These are phyloP conservation scores for Notocelia uddmanniana DNA, from an alignment of 2,888 invertebrate genomes.

Conservation along the genomic window DNA sequence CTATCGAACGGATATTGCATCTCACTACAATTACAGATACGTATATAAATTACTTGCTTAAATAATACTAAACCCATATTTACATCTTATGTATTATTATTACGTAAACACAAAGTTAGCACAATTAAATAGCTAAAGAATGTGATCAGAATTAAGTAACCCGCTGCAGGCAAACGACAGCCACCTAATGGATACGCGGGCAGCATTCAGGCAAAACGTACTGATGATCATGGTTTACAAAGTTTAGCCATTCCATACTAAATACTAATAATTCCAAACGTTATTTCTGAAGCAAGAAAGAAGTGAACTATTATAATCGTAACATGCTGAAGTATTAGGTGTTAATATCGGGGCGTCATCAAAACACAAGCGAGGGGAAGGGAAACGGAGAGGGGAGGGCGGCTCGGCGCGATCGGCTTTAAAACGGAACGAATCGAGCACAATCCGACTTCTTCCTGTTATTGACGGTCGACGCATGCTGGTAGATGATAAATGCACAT, in stretches of 20 bases:
- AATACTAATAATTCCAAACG: conserved; percentile 47
- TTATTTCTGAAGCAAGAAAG: conserved; percentile 69
- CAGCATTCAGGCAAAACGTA: conserved; percentile 1
- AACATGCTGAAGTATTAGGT: conserved; percentile 63
- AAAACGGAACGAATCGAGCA: conserved; percentile 59
- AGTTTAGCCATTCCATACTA: conserved; percentile 37
- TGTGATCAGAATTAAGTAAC: neutral
- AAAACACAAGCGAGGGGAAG: conserved; percentile 59
- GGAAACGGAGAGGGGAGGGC: conserved; percentile 57
- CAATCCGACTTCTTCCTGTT: conserved; percentile 69
- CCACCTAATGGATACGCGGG: neutral
- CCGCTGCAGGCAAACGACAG: neutral
- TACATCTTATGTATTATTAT: conserved; percentile 5
- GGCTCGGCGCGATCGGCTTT: conserved; percentile 55
- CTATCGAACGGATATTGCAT: conserved; percentile 1
- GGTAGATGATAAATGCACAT: conserved; percentile 74
- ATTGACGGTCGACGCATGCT: conserved; percentile 78
- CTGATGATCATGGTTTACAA: conserved; percentile 10
- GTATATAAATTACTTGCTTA: conserved; percentile 1
- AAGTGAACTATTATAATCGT: conserved; percentile 43
- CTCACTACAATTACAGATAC: conserved; percentile 1
- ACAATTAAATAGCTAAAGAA: conserved; percentile 1
- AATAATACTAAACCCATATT: conserved; percentile 1
- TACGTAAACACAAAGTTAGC: conserved; percentile 22
- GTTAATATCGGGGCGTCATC: conserved; percentile 47